These are phyloP conservation scores for Standfussiana lucernea DNA, from an alignment of 2,888 invertebrate species.

Conservation along the genomic window DNA sequence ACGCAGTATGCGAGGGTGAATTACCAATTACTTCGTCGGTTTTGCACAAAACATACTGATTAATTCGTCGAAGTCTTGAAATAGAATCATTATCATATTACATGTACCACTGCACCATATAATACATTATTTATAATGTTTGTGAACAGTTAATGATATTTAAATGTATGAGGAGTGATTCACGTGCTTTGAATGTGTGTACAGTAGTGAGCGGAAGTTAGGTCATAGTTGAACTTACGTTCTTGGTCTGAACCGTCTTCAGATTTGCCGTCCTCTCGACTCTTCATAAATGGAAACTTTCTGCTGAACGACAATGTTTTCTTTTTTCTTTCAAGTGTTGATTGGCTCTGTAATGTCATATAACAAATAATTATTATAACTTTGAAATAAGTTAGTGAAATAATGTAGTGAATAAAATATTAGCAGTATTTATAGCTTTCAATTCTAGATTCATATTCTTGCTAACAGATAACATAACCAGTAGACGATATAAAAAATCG, in stretches of 20 bases:
- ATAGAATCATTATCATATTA: constrained; percentile 59
- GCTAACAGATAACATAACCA: constrained; percentile 11
- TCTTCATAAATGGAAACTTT: constrained; percentile 99
- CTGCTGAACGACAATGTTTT: constrained; percentile 99
- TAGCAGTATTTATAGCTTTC: background rate
- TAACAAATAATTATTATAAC: background rate
- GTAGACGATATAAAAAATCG: constrained; percentile 1
- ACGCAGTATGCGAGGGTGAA: constrained; percentile 46
- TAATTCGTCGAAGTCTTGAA: constrained; percentile 43
- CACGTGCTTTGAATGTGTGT: constrained; percentile 56
- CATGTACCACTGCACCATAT: constrained; percentile 66
- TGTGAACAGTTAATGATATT: constrained; percentile 61
- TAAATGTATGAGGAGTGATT: constrained; percentile 55
- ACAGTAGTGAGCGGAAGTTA: constrained; percentile 37
- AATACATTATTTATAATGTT: constrained; percentile 70
- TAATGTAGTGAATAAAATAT: constrained; percentile 12
- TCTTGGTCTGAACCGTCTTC: constrained; percentile 99
- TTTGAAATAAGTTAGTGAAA: background rate
- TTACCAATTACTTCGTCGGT: constrained; percentile 36
- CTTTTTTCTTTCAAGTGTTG: constrained; percentile 98
- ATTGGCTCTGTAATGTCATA: constrained; percentile 92
- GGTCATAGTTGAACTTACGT: constrained; percentile 93
- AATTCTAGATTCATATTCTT: background rate
- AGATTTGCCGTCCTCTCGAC: constrained; percentile 98
- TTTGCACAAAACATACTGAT: constrained; percentile 51